Evolutionary conservation across 2,113 vertebrate genomes (phyloP), one percentile per base, ranked within the genome.

Genomic region (Paracanthobrama guichenoti): DNA sequence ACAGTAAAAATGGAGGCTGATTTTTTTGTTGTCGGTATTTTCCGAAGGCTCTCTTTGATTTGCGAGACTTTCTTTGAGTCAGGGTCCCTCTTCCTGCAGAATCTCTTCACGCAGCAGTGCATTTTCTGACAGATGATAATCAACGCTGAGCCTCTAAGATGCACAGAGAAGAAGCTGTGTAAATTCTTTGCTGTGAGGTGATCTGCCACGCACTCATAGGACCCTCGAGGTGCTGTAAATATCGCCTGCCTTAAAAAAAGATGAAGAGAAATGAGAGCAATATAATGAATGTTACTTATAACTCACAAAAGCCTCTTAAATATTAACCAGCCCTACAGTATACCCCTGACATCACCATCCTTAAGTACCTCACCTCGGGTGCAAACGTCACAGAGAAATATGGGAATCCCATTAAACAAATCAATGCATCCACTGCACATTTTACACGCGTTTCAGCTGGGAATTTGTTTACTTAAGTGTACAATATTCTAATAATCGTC

Each of bases 201-300:
- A 72, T 78, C 46, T 67, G 62, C 31, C 31, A 75, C 6, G 4
- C 16, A 62, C 62, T 46, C 77, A 79, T 20, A 42, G 60, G 59
- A 76, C 46, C 59, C 74, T 74, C 9, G 2, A 76, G 82, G 82
- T 69, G 60, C 46, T 55, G 67, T 71, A 44, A 84, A 79, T 79
- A 79, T 84, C 55, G 62, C 48, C 64, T 48, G 42, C 35, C n/a
- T 71, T 6, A 24, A 72, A 73, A 71, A 46, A 59, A 71, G 57
- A 64, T 64, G 71, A 75, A 83, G 71, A 78, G 73, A 28, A 66
- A 55, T 69, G 62, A 69, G 64, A 57, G 50, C 11, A 67, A 57
- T 84, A 67, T 79, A 71, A 84, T 50, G 67, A 71, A 84, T 31
- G 64, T 28, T 60, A 59, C 62, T 59, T 71, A 79, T 79, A 46